Percentiles rank a stretch among this genome's conserved stretches.
Evolutionary conservation across 2,797 vertebrate genomes (phyloP).

Genomic region (Numenius phaeopus): DNA sequence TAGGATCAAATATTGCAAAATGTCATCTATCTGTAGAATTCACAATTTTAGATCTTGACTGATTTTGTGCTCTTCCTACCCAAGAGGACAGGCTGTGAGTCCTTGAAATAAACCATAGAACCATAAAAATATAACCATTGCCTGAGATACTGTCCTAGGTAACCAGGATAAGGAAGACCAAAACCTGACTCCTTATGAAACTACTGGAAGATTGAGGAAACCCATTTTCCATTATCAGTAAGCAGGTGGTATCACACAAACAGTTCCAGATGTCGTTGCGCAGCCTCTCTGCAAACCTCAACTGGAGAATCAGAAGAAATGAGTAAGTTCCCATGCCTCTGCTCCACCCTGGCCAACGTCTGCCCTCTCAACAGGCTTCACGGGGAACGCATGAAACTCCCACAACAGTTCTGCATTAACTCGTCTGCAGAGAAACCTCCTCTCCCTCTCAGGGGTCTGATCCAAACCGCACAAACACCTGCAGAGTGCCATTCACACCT

Average conservation of each 20-base stretch:
- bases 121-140: not conserved
- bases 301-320: not conserved
- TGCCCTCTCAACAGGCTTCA: not conserved
- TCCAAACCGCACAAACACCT: not conserved
- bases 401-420: accelerated
- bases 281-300: not conserved
- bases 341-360: not conserved
- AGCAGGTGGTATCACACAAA: not conserved
- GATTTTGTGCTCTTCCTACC: not conserved
- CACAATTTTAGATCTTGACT: not conserved
- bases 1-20: not conserved
- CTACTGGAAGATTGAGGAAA: not conserved
- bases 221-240: not conserved
- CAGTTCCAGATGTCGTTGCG: not conserved
- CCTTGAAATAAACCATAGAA: not conserved
- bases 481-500: not conserved
- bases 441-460: not conserved
- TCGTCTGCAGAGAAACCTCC: not conserved
- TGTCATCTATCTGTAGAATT: not conserved
- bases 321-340: not conserved
- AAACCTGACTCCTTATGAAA: not conserved
- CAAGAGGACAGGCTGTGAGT: not conserved
- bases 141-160: not conserved
- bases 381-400: not conserved
- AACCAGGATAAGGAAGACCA: not conserved